Conservation (phyloP, 23 tunicate species). For the Phallusia fumigata region DNA sequence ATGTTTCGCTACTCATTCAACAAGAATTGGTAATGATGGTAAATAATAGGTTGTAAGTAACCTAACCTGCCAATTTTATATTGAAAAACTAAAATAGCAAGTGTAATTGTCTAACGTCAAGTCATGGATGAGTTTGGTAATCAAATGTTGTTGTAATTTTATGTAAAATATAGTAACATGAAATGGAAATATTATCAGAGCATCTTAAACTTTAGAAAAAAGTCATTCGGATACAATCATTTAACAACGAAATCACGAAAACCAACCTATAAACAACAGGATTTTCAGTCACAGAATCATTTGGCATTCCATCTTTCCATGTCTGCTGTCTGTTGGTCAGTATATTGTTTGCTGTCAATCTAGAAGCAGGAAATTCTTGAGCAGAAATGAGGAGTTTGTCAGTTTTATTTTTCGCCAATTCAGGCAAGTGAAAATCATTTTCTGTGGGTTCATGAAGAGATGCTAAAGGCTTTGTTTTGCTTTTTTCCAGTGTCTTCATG, state of each 20-base stretch:
- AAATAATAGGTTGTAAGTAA: too few relatives aligned
- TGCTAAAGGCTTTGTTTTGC: constrained; percentile 11
- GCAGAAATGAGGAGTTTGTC: not conserved
- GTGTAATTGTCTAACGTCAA: too few relatives aligned
- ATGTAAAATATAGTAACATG: too few relatives aligned
- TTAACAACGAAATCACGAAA: not conserved
- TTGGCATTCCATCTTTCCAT: constrained; percentile 82
- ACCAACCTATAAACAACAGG: constrained; percentile 80
- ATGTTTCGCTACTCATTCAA: too few relatives aligned
- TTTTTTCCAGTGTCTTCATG: constrained; percentile 58
- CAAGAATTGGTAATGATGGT: too few relatives aligned
- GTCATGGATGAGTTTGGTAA: too few relatives aligned
- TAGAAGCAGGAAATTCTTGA: not conserved
- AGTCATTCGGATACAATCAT: not conserved
- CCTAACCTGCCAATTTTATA: too few relatives aligned
- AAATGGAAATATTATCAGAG: too few relatives aligned
- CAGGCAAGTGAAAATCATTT: constrained; percentile 29
- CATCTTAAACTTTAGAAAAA: too few relatives aligned
- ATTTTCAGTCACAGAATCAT: constrained; percentile 85
- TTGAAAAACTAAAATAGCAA: too few relatives aligned
- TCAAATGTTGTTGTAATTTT: too few relatives aligned
- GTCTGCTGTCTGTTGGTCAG: constrained; percentile 59
- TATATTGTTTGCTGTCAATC: constrained; percentile 32
- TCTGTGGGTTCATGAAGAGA: constrained; percentile 9
- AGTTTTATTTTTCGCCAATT: constrained; percentile 16